phyloP scores from a whole-genome alignment of 2,113 vertebrate genomes.

The Noctilio leporinus region DNA sequence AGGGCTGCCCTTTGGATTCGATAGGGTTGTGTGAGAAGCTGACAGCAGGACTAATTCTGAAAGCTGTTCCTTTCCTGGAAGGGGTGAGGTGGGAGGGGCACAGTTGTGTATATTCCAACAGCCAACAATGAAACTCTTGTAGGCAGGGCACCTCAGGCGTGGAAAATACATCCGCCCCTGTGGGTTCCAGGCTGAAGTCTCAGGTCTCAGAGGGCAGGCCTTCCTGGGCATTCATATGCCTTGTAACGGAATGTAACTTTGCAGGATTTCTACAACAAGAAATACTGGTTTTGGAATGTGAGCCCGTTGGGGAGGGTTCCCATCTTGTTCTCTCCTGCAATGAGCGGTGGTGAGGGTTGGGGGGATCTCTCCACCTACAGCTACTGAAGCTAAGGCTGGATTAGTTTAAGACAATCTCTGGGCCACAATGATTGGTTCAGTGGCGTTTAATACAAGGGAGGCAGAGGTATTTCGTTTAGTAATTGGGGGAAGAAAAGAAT shows the following conservation, averaged over 20 bases:
- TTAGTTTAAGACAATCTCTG: background rate
- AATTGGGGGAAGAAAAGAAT: background rate
- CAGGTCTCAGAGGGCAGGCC: conserved; percentile 8
- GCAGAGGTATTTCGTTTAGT: background rate
- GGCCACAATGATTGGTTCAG: background rate
- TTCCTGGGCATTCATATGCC: background rate
- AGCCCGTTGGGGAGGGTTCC: background rate
- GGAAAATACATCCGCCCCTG: conserved; percentile 15
- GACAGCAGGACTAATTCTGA: conserved; percentile 47
- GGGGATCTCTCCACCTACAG: background rate
- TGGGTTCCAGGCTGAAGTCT: background rate
- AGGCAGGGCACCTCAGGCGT: background rate
- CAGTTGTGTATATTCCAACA: conserved; percentile 25
- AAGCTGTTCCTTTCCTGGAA: conserved; percentile 56
- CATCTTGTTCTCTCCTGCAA: background rate
- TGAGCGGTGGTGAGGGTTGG: background rate
- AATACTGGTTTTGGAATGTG: background rate
- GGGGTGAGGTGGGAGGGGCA: background rate
- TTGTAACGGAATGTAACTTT: background rate
- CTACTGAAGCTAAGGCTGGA: background rate
- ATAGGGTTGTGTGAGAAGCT: background rate
- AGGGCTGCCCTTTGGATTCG: conserved; percentile 38
- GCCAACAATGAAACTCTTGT: conserved; percentile 50
- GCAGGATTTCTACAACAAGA: background rate
- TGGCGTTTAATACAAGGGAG: background rate